These are phyloP conservation scores for Tolmerus cingulatus DNA, from an alignment of 2,888 invertebrate species.

Conservation along the genomic window DNA sequence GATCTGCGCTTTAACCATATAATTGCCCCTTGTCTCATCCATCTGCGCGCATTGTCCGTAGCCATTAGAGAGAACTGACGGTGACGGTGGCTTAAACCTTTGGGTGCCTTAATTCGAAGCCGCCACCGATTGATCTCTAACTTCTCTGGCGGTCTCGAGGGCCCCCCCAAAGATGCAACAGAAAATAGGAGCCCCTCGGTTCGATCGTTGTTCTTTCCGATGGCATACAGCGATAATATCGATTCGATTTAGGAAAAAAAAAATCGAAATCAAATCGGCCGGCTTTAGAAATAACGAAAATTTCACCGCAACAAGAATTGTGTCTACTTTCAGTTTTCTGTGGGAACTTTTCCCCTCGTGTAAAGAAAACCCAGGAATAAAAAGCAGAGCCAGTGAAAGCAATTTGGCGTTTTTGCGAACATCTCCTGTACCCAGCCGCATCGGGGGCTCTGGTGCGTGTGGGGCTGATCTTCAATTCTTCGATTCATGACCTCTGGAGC, in stretches of 20 bases:
- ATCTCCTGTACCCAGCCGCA: background rate
- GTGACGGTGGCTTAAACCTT: background rate
- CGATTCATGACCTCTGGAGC: background rate
- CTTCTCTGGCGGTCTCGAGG: background rate
- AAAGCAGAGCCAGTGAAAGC: slow-evolving; percentile 32
- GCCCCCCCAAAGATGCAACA: slow-evolving; percentile 3
- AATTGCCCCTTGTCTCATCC: slow-evolving; percentile 25
- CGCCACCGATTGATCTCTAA: background rate
- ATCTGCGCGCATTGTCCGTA: background rate
- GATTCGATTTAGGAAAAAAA: background rate
- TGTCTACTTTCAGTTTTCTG: slow-evolving; percentile 37
- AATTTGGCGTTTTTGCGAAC: slow-evolving; percentile 1
- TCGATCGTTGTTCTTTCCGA: background rate
- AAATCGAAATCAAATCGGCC: background rate
- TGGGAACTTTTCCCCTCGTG: slow-evolving; percentile 27
- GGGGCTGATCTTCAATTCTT: background rate
- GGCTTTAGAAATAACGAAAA: slow-evolving; percentile 4
- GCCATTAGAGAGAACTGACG: background rate
- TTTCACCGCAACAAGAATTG: slow-evolving; percentile 35
- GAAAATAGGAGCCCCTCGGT: background rate
- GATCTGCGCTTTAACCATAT: slow-evolving; percentile 31
- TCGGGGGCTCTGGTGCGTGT: background rate
- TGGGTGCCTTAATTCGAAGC: background rate
- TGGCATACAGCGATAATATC: background rate
- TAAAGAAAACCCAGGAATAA: background rate